Evolutionary conservation across 2,113 vertebrate species (phyloP).

Genomic region (Toxotes jaculatrix): DNA sequence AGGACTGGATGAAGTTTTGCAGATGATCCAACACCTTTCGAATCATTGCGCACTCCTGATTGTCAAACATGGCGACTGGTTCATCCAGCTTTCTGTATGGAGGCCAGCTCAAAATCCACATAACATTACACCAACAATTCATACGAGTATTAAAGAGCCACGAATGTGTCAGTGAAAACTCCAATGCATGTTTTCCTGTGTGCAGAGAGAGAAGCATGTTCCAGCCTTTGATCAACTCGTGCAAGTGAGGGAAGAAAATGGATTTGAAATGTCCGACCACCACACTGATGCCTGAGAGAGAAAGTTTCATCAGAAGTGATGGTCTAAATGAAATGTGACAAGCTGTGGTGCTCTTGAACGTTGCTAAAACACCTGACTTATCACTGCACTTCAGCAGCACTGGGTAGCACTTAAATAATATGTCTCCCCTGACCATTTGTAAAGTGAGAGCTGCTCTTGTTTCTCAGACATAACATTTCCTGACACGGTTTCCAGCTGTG

Average conservation of each 20-base stretch:
- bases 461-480: constrained; percentile 38
- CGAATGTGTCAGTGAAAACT: not conserved
- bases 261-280: not conserved
- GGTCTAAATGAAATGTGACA: constrained; percentile 21
- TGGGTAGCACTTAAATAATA: constrained; percentile 38
- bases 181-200: not conserved
- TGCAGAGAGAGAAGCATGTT: not conserved
- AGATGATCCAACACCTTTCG: no score
- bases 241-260: not conserved
- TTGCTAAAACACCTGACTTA: constrained; percentile 45
- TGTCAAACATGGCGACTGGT: not conserved
- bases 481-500: constrained; percentile 41
- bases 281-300: not conserved
- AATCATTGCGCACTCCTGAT: no score
- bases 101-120: not conserved
- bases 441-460: constrained; percentile 32
- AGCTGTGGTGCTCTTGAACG: not conserved
- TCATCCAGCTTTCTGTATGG: not conserved
- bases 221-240: not conserved
- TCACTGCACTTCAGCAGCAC: constrained; percentile 6
- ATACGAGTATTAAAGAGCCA: not conserved
- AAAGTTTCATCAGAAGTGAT: not conserved
- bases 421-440: constrained; percentile 29
- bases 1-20: not conserved
- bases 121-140: not conserved